These are phyloP conservation scores for Limnephilus auricula DNA, from an alignment of 2,888 invertebrate genomes.

Conservation along the genomic window DNA sequence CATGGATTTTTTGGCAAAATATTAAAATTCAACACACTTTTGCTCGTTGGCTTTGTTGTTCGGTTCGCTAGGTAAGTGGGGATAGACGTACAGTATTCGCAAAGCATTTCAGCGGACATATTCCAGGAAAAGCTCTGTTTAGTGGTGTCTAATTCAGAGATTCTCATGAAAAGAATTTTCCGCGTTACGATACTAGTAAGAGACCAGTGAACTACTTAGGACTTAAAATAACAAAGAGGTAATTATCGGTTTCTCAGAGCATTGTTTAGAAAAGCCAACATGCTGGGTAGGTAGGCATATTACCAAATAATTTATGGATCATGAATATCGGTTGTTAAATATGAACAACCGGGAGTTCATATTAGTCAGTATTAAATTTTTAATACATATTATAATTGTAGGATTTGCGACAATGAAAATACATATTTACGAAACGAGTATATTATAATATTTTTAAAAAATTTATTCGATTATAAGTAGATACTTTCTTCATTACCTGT, in stretches of 20 bases:
- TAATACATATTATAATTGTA: too few species aligned
- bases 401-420: too few species aligned
- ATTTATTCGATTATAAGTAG: too few species aligned
- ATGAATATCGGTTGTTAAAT: neutral
- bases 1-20: neutral
- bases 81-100: constrained; percentile 32
- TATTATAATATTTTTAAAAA: too few species aligned
- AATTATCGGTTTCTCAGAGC: neutral
- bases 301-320: neutral
- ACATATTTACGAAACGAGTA: too few species aligned
- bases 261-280: neutral
- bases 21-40: neutral
- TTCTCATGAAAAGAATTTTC: constrained; percentile 15
- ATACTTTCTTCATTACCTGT: too few species aligned
- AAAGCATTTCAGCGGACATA: neutral
- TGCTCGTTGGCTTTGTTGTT: neutral
- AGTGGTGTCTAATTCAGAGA: constrained; percentile 18
- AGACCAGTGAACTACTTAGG: neutral
- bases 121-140: constrained; percentile 20
- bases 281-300: neutral
- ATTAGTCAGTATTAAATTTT: too few species aligned
- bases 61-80: neutral
- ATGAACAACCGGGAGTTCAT: too few species aligned
- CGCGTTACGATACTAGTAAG: neutral
- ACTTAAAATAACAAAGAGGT: neutral